Conservation (phyloP, 2,113 vertebrate genomes). For the Oplegnathus fasciatus region DNA sequence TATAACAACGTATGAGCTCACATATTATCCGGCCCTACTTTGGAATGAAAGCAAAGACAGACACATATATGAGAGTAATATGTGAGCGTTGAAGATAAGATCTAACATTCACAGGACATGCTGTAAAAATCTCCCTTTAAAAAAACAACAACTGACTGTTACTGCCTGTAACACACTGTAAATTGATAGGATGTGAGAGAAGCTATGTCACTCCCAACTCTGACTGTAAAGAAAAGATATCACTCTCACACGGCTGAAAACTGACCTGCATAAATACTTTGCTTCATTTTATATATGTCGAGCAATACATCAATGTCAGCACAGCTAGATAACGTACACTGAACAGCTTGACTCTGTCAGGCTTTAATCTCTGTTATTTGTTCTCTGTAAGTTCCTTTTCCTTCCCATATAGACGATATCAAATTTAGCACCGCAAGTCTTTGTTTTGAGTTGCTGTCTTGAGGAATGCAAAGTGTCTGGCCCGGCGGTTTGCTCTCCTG, state of each 20-base stretch:
- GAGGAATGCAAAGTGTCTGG: conserved; percentile 71
- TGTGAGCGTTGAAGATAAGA: conserved; percentile 33
- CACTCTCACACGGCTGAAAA: conserved; percentile 15
- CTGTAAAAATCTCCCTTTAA: conserved; percentile 17
- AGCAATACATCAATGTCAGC: conserved; percentile 42
- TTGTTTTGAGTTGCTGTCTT: conserved; percentile 63
- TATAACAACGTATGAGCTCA: conserved; percentile 53
- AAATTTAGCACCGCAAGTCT: conserved; percentile 29
- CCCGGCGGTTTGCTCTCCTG: conserved; percentile 19
- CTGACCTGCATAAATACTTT: conserved; percentile 27
- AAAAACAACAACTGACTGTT: background rate
- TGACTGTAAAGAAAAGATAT: background rate
- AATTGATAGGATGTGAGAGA: background rate
- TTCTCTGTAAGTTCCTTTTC: conserved; percentile 12
- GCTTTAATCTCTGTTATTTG: conserved; percentile 39
- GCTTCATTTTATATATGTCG: conserved; percentile 15
- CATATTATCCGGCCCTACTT: background rate
- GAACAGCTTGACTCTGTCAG: conserved; percentile 44
- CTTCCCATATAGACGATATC: conserved; percentile 35
- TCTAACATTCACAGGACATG: conserved; percentile 8
- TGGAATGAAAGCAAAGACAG: conserved; percentile 11
- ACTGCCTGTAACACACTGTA: background rate
- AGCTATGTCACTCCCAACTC: background rate
- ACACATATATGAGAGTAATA: conserved; percentile 1
- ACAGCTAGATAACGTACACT: conserved; percentile 17